These are phyloP conservation scores for Streptopelia turtur DNA, from an alignment of 2,797 vertebrate species.

Conservation along the genomic window DNA sequence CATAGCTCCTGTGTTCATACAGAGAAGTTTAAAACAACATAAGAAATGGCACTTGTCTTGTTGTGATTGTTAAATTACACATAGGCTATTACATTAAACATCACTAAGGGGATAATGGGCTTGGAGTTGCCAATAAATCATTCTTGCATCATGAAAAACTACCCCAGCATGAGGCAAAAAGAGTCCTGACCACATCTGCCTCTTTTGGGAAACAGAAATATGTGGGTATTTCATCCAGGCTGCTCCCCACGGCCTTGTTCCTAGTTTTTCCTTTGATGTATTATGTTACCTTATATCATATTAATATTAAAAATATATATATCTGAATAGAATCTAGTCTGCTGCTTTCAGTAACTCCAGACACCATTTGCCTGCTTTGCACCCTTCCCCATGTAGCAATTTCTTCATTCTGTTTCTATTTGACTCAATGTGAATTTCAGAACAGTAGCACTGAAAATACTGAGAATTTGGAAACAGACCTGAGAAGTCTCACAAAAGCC, in stretches of 20 bases:
- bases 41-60: neutral
- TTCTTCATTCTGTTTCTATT: conserved; percentile 9
- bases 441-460: neutral
- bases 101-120: neutral
- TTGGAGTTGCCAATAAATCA: neutral
- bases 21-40: neutral
- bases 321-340: neutral
- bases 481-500: conserved; percentile 17
- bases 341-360: conserved; percentile 44
- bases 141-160: neutral
- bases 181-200: neutral
- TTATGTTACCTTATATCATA: neutral
- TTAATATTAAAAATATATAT: neutral
- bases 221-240: neutral
- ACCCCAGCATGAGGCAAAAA: neutral
- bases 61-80: neutral
- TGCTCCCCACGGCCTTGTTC: neutral
- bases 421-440: neutral
- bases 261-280: neutral
- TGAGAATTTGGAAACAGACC: conserved; percentile 34
- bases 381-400: neutral
- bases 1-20: neutral
- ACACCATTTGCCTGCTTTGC: neutral
- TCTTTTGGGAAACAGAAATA: neutral
- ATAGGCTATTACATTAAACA: neutral